phyloP scores from a whole-genome alignment of 2,113 vertebrate genomes.

The Oncorhynchus tshawytscha region DNA sequence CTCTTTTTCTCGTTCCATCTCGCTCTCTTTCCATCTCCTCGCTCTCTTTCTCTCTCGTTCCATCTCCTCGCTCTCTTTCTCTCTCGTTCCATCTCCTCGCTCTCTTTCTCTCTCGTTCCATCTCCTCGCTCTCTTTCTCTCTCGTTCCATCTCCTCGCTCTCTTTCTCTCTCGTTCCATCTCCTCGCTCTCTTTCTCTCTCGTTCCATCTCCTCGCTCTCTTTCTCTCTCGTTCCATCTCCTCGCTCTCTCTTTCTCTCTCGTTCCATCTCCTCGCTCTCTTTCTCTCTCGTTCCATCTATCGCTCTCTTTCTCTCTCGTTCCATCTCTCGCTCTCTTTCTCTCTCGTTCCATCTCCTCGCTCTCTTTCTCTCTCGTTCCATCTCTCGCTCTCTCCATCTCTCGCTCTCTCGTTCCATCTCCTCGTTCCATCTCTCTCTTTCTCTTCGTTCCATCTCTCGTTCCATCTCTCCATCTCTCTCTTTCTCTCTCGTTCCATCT shows the following conservation, averaged over 20 bases:
- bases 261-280: no score
- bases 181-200: not conserved
- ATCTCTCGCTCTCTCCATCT: not conserved
- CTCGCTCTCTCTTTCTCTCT: not conserved
- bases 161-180: not conserved
- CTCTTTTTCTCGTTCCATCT: no score
- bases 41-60: no score
- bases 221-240: no score
- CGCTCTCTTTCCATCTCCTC: no score
- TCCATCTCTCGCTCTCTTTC: not conserved
- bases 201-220: not conserved
- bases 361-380: no score
- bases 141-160: not conserved
- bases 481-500: no score
- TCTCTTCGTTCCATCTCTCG: not conserved
- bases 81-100: not conserved
- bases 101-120: not conserved
- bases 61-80: not conserved
- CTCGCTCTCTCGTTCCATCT: no score
- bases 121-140: no score
- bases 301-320: not conserved
- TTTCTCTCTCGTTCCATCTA: no score
- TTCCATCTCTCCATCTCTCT: no score
- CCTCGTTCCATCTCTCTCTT: not conserved
- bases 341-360: no score